Base-by-base conservation (phyloP, 2,888 invertebrate genomes). In the Anodontia alba region DNA sequence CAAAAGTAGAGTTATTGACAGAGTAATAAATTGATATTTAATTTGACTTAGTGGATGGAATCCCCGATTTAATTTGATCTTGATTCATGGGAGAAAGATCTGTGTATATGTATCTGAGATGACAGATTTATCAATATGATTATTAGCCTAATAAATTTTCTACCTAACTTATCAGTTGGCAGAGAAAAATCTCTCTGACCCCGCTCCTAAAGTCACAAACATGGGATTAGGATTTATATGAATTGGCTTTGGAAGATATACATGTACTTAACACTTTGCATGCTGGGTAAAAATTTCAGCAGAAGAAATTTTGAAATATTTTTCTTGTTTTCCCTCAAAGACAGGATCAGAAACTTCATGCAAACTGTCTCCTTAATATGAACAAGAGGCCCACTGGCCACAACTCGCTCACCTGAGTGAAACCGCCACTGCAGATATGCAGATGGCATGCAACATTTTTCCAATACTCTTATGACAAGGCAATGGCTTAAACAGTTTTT, bases 21-120 rank as follows among this genome's bases (percentile, higher is more conserved):
- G 79, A 82, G 73, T 84, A 80, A 84, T 84, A 82, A 84, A 84
- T 73, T 67, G 70, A 73, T 82, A 82, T 84, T 84, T 84, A 82
- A 84, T 84, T 82, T 80, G 77, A 72, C 81, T 79, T 73, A n/a
- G 42, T 69, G n/a, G n/a, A n/a, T n/a, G 68, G 74, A 81, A 80
- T 69, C 70, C 68, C 57, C 31, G 81, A 78, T 84, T 79, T 81
- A 81, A 81, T 84, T 79, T 76, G 10, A 49, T 62, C 72, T 8
- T 84, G 84, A 84, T 77, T 66, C 74, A 84, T 76, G 84, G 68
- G 71, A 36, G n/a, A 20, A 20, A 20, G 49, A 49, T 49, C 49
- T 17, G 49, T 49, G 49, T 49, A 49, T 49, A 49, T 49, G 49
- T 49, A 15, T 15, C 3, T 5, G 3, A 10, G 20, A 20, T 49